Percentiles rank a stretch among this genome's conserved stretches.
phyloP scores from a whole-genome alignment of 37 sponge, comb jelly and placozoan species.

The Petrosia ficiformis region DNA sequence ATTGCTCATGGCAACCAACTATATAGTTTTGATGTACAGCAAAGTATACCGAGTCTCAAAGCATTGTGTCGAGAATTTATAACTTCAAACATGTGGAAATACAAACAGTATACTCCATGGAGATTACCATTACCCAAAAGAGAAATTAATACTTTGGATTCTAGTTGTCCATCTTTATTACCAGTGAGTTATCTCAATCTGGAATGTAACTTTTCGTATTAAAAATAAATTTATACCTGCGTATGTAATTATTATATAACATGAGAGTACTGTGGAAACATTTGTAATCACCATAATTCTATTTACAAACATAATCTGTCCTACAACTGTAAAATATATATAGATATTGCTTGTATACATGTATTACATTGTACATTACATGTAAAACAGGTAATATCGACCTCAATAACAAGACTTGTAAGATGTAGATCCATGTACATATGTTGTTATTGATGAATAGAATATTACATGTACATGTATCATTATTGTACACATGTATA shows the following conservation, averaged over 20 bases:
- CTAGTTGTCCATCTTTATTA: not conserved
- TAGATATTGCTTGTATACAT: too few species aligned
- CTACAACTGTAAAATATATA: too few species aligned
- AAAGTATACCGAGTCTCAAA: slow-evolving; percentile 15
- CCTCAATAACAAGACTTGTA: too few species aligned
- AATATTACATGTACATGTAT: too few species aligned
- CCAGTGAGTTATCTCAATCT: slow-evolving; percentile 5
- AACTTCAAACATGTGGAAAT: not conserved
- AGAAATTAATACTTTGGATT: slow-evolving; percentile 6
- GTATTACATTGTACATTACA: too few species aligned
- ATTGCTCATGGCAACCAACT: not conserved
- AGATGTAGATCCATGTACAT: too few species aligned
- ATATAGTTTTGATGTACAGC: slow-evolving; percentile 2
- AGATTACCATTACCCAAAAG: slow-evolving; percentile 21
- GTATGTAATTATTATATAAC: not conserved
- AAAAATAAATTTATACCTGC: not conserved
- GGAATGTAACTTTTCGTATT: not conserved
- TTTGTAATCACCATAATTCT: not conserved
- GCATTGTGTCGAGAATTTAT: slow-evolving; percentile 12
- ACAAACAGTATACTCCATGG: not conserved
- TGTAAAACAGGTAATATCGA: too few species aligned
- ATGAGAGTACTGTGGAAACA: not conserved
- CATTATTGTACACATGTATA: too few species aligned
- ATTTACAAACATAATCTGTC: too few species aligned
- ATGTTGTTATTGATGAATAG: too few species aligned